Base-by-base conservation (phyloP, 2,888 invertebrate genomes). In the Diarsia mendica region DNA sequence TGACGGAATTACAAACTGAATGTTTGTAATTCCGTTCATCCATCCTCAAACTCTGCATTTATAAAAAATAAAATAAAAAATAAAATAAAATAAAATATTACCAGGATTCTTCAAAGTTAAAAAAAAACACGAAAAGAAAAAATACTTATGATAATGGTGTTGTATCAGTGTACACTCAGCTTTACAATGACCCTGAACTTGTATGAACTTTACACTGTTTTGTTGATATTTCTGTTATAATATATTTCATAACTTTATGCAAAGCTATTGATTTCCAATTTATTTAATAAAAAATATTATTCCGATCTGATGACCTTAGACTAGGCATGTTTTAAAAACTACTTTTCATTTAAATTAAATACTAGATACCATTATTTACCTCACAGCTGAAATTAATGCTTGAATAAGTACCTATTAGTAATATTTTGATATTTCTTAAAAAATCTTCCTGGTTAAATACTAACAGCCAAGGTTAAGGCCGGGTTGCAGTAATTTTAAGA, bases 141-240 rank as follows among this genome's bases (percentile, higher is more conserved):
- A 28, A 28, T 2, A 28, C 28, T 28, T 28, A n/a, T 28, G 28
- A 28, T 28, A 28, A 28, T 28, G 28, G 28, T 28, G 28, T 28
- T 28, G 2, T 2, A 28, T 28, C 28, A 39, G 73, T 44, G 20
- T 73, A 33, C 28, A 64, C 65, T 77, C 4, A n/a, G 13, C 63
- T 80, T 86, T 77, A 84, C 51, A 63, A 53, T n/a, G 69, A 13
- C 80, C 82, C 11, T 85, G 85, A 86, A 86, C 87, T 82, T 80
- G 48, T 4, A n/a, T 53, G 73, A 80, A 73, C 79, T 65, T 73
- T 70, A 75, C 55, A 64, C 15, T 39, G 23, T 58, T 65, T 65
- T 75, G 58, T 81, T 86, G 64, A 33, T 77, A 77, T 77, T 80
- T 75, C 72, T 61, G 39, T 44, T 55, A 60, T 48, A 11, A 39